Percentiles rank a stretch among this genome's conserved stretches.
phyloP scores from a whole-genome alignment of 92 coral and sea anemone genomes.

The Epizoanthus rinbou region DNA sequence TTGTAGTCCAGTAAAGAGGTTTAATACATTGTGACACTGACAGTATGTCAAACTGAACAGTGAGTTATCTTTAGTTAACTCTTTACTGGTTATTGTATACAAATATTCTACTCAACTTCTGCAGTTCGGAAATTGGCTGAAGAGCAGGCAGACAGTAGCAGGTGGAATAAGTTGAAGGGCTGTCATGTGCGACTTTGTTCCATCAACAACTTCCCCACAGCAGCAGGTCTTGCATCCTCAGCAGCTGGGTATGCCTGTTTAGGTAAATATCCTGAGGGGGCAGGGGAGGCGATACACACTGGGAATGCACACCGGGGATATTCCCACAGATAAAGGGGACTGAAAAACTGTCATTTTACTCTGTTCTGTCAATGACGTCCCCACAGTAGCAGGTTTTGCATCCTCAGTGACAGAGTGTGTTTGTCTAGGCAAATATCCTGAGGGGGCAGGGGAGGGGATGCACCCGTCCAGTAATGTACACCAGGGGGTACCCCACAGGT shows the following conservation, averaged over 20 bases:
- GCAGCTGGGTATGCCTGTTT: conserved; percentile 96
- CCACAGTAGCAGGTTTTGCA: conserved; percentile 97
- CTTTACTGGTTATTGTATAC: too few relatives aligned
- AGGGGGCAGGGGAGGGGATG: too few relatives aligned
- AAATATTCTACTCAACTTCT: background rate
- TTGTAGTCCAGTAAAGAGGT: too few relatives aligned
- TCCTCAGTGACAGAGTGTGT: conserved; percentile 97
- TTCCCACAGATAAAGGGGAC: too few relatives aligned
- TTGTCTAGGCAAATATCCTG: conserved; percentile 68
- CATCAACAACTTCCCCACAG: conserved; percentile 92
- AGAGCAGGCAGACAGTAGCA: conserved; percentile 35
- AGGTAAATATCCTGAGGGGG: conserved; percentile 45
- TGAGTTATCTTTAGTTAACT: too few relatives aligned
- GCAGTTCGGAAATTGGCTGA: conserved; percentile 64
- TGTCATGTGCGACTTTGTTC: conserved; percentile 83
- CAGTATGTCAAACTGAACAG: too few relatives aligned
- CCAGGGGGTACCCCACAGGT: too few relatives aligned
- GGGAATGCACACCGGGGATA: too few relatives aligned
- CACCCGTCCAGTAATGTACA: too few relatives aligned
- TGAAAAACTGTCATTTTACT: conserved; percentile 69
- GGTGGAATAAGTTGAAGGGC: conserved; percentile 63
- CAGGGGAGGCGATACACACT: too few relatives aligned
- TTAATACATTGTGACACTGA: too few relatives aligned
- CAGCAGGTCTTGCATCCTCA: conserved; percentile 98
- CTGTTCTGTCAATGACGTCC: conserved; percentile 91